Percentiles rank a stretch among this genome's conserved stretches.
phyloP scores from a whole-genome alignment of 2,113 vertebrate species.

The Urocynchramus pylzowi region DNA sequence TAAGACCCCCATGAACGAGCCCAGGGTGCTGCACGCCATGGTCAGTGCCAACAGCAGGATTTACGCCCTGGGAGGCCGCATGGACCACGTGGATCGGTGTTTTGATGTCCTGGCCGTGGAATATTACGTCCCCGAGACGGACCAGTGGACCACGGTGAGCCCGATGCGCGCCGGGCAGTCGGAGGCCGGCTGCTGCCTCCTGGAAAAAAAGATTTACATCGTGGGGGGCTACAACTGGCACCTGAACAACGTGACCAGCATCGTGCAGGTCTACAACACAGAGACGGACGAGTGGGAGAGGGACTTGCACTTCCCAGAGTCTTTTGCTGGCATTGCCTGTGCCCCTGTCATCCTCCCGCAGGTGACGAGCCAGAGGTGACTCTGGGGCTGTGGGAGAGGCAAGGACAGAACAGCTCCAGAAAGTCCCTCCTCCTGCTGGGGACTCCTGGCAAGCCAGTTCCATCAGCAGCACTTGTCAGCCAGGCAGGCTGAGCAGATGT shows the following conservation, averaged over 20 bases:
- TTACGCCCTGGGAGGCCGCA: conserved; percentile 90
- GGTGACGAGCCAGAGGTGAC: conserved; percentile 73
- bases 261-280: conserved; percentile 95
- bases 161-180: conserved; percentile 95
- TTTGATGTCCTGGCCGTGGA: conserved; percentile 92
- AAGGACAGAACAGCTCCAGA: not conserved
- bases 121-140: conserved; percentile 86
- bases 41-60: conserved; percentile 75
- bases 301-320: conserved; percentile 95
- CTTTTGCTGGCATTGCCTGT: conserved; percentile 90
- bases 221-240: conserved; percentile 98
- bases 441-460: not conserved
- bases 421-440: not conserved
- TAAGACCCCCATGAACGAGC: conserved; percentile 90
- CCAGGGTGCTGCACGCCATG: conserved; percentile 92
- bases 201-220: conserved; percentile 89
- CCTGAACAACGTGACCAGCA: conserved; percentile 94
- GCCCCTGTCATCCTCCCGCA: conserved; percentile 86
- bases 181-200: conserved; percentile 89
- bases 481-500: not conserved
- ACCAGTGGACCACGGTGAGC: conserved; percentile 93
- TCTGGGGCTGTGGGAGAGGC: not conserved
- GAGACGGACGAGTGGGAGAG: conserved; percentile 95
- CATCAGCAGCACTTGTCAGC: not conserved
- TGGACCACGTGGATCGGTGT: conserved; percentile 96